A percentile compares a stretch with the other conserved stretches of the same genome.
These are phyloP conservation scores for Sinella curviseta DNA, from an alignment of 1,140 invertebrate species.

Conservation along the genomic window DNA sequence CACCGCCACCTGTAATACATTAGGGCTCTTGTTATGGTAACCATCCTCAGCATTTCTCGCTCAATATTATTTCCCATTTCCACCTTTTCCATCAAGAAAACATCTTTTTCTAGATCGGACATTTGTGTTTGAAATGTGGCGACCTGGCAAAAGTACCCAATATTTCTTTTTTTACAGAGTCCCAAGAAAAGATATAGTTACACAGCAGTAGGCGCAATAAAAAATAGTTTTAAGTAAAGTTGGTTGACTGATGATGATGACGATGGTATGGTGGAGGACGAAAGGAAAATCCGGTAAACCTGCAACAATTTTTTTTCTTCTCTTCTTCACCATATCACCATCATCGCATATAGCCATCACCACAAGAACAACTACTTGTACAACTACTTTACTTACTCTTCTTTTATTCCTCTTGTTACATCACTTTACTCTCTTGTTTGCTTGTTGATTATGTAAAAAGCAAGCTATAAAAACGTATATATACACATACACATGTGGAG, in stretches of 20 bases:
- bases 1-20: background rate
- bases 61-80: background rate
- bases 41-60: too few relatives aligned
- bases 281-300: constrained; percentile 21
- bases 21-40: too few relatives aligned
- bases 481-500: too few relatives aligned
- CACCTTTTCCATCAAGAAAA: too few relatives aligned
- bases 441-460: background rate
- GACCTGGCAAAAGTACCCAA: background rate
- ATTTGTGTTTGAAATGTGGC: background rate
- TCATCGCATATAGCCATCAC: too few relatives aligned
- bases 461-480: background rate
- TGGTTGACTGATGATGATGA: too few relatives aligned
- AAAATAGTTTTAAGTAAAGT: too few relatives aligned
- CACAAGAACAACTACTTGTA: too few relatives aligned
- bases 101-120: background rate
- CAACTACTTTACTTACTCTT: background rate
- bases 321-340: background rate
- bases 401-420: background rate
- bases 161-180: too few relatives aligned
- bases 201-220: constrained; percentile 24
- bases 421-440: background rate
- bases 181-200: constrained; percentile 23
- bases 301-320: background rate
- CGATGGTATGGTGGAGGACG: background rate